Evolutionary conservation across 2,797 vertebrate genomes (phyloP), one percentile per base, ranked within the genome.

Genomic region (Pseudopleuronectes americanus): DNA sequence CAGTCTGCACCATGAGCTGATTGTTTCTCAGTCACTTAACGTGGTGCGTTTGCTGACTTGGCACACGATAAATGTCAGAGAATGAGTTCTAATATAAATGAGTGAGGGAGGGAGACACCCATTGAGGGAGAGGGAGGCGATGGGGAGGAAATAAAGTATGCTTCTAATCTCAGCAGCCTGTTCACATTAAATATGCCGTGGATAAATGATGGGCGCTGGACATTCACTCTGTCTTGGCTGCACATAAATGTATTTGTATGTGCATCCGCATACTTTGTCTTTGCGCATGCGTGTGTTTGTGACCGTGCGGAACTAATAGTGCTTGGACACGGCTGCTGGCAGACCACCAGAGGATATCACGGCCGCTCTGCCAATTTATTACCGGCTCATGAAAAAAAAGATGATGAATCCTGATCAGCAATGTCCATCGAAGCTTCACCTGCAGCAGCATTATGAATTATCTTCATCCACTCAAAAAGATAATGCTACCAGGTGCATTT

Each of bases 141-240:
- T 47, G 22, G n/a, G 56, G 57, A 17, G 54, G 58, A 77, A 62
- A 69, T 38, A 66, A 66, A 71, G 28, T 57, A 49, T 33, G 68
- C 60, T 19, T 23, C 23, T 84, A 4, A 45, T 45, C 16, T 89
- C 62, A 80, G 70, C 59, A 84, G 85, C 52, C 79, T 73, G 77
- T 77, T 86, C 68, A 45, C 75, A 84, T 91, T 83, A 80, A 87
- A 85, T 75, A 87, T 81, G 72, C 65, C 76, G 84, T 85, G 60
- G 78, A 86, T 85, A 87, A 91, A 85, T 85, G 66, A 92, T 86
- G 74, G 57, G 33, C 23, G 62, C 69, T 83, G 74, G 73, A 84
- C 71, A 74, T 71, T 45, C 78, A 81, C 81, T 69, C 58, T 53
- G 48, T 78, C 68, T 58, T 63, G 57, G 36, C 28, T 80, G 19